Base-by-base conservation (phyloP, 2,797 vertebrate species). In the Pristis pectinata region DNA sequence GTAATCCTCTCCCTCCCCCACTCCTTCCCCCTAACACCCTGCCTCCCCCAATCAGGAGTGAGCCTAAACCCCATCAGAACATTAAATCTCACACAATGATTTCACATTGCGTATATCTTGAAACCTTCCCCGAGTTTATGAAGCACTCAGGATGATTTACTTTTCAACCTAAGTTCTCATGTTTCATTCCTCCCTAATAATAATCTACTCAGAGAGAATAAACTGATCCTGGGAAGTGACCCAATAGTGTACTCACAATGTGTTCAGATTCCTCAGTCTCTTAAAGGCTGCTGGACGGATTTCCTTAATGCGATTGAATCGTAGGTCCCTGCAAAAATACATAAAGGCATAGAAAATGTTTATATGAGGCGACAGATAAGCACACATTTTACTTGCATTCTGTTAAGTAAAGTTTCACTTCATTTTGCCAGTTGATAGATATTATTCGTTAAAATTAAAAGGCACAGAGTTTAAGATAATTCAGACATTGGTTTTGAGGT, bases 221-320 rank as follows among this genome's bases (percentile, higher is more conserved):
- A 76, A 34, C 15, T 2, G 0, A 30, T 72, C 44, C 67, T 34
- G 44, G 67, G 70, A 72, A 93, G 70, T 30, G 24, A 93, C 6
- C 17, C 61, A 41, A 24, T 67, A 53, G 11, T 6, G 4, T 34
- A 96, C 97, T 97, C 95, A 97, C 97, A 97, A 95, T 0, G 97
- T 97, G 95, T 96, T 96, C 95, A 97, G 96, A 94, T 96, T 97
- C 95, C 95, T 96, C 96, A 97, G 94, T 70, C 95, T 96, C 85
- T 94, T 95, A 95, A 97, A 96, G 91, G 94, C 95, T 80, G 95
- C 96, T 27, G 96, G 96, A 2, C 95, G 94, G 91, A 97, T 96
- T 95, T 96, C 96, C 95, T 95, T 96, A 95, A 97, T 97, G 82
- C 61, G 97, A 95, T 97, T 97, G 95, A 97, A 97, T 19, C 97